Percentiles rank a stretch among this genome's conserved stretches.
Evolutionary conservation across 37 sponge, comb jelly and placozoan species (phyloP).

Genomic region (Haliclona indistincta): DNA sequence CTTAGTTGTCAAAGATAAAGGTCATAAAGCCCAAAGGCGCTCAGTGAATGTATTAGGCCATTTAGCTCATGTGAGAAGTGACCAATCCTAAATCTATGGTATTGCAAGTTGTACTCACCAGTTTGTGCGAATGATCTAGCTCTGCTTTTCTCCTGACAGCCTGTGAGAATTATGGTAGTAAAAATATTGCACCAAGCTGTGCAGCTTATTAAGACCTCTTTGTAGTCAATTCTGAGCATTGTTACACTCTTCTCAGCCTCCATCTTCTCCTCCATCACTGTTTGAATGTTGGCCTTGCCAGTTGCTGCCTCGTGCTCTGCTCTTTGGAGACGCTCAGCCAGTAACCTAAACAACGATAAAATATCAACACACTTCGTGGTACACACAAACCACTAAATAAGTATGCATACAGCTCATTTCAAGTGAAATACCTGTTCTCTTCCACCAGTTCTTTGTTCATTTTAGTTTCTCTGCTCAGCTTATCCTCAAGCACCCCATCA

Average conservation of each 20-base stretch:
- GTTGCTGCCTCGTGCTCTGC: neutral
- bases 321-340: neutral
- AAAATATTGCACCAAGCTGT: neutral
- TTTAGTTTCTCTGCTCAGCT: slow-evolving; percentile 11
- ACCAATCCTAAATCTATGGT: too few species aligned
- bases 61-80: too few species aligned
- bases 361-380: too few species aligned
- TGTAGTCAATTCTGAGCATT: neutral
- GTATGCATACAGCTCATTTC: neutral
- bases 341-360: neutral
- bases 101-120: neutral
- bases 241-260: neutral
- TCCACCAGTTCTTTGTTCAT: too few species aligned
- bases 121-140: neutral
- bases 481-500: slow-evolving; percentile 11
- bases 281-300: neutral
- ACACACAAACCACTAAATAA: neutral
- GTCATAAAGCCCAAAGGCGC: too few species aligned
- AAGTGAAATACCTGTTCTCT: too few species aligned
- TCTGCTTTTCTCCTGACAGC: neutral
- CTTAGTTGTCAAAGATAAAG: too few species aligned
- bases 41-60: too few species aligned
- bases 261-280: slow-evolving; percentile 19
- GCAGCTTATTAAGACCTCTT: neutral
- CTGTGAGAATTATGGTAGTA: neutral